phyloP scores from a whole-genome alignment of 2,888 invertebrate genomes.

The Protophormia terraenovae region DNA sequence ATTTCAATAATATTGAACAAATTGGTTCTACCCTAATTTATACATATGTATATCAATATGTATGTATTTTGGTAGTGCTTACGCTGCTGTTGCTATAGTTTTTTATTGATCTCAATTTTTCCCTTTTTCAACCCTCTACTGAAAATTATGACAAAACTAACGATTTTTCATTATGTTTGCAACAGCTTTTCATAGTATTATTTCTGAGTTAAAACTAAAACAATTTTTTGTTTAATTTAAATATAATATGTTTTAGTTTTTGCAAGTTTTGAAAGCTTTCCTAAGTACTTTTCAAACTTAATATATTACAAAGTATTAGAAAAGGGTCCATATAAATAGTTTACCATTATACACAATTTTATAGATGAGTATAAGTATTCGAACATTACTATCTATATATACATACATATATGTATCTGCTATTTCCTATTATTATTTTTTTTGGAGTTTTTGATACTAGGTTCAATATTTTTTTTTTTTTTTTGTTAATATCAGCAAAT shows the following conservation, averaged over 20 bases:
- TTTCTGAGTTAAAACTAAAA: too few species aligned
- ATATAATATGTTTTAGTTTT: too few species aligned
- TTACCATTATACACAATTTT: too few species aligned
- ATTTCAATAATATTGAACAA: not conserved
- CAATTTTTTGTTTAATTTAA: too few species aligned
- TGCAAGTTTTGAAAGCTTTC: too few species aligned
- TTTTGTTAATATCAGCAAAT: conserved; percentile 43
- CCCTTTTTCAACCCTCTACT: not conserved
- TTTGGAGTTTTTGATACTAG: conserved; percentile 11
- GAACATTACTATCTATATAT: too few species aligned
- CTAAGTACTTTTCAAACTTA: too few species aligned
- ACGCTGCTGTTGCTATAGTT: conserved; percentile 7
- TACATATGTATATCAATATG: not conserved
- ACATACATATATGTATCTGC: too few species aligned
- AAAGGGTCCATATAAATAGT: too few species aligned
- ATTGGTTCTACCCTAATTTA: not conserved
- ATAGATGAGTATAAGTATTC: too few species aligned
- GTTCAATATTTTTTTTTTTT: conserved; percentile 37
- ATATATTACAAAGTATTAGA: too few species aligned
- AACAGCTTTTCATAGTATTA: too few species aligned
- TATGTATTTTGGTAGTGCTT: not conserved
- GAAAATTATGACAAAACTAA: not conserved
- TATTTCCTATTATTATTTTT: not conserved
- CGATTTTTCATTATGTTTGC: not conserved
- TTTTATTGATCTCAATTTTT: conserved; percentile 35